Conservation (phyloP, 2,888 invertebrate species). For the Ennomos fuscantarius region DNA sequence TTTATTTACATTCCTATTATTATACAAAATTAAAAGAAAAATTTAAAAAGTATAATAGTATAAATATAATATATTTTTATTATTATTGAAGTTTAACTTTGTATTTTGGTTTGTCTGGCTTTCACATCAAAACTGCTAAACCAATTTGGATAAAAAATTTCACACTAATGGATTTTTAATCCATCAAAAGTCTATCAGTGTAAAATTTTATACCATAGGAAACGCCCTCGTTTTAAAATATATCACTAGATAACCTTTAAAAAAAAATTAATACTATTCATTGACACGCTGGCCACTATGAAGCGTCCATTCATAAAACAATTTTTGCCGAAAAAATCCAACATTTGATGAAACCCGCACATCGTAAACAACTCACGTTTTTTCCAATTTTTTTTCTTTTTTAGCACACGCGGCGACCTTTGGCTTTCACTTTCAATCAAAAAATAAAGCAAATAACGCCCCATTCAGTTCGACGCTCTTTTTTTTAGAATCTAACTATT, state of each 20-base stretch:
- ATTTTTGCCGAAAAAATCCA: constrained; percentile 30
- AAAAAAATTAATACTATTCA: background rate
- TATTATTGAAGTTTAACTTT: no score
- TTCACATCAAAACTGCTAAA: no score
- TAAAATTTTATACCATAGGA: no score
- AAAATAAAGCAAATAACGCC: constrained; percentile 46
- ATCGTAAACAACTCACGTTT: constrained; percentile 34
- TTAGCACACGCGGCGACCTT: constrained; percentile 32
- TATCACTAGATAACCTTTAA: background rate
- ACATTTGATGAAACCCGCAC: constrained; percentile 36
- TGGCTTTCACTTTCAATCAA: constrained; percentile 51
- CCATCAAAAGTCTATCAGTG: no score
- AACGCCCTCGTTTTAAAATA: no score
- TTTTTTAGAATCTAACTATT: constrained; percentile 51
- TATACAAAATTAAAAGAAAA: no score
- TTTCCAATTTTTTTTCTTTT: constrained; percentile 32
- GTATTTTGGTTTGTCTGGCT: no score
- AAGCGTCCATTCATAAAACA: constrained; percentile 39
- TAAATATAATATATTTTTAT: no score
- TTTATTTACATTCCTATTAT: no score
- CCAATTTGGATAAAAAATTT: no score
- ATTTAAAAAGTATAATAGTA: no score
- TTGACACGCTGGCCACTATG: background rate
- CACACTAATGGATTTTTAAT: no score
- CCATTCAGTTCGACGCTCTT: constrained; percentile 32